phyloP scores from a whole-genome alignment of 2,113 vertebrate genomes.

The Ariopsis seemanni region DNA sequence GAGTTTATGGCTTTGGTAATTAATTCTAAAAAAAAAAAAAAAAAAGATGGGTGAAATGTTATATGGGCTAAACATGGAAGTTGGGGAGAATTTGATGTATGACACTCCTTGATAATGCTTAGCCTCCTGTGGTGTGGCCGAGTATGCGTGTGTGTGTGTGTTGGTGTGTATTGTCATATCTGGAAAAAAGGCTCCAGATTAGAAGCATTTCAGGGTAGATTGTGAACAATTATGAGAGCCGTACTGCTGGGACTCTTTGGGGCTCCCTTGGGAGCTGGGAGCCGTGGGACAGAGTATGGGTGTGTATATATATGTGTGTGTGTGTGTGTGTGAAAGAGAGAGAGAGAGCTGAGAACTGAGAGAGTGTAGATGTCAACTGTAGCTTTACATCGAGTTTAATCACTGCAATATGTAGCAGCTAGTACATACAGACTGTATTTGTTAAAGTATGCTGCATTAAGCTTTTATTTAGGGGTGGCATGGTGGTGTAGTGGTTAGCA shows the following conservation, averaged over 20 bases:
- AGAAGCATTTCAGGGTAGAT: conserved; percentile 62
- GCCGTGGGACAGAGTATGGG: conserved; percentile 29
- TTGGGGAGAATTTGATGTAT: conserved; percentile 34
- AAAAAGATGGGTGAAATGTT: conserved; percentile 15
- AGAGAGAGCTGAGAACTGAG: not conserved
- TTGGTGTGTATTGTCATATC: conserved; percentile 23
- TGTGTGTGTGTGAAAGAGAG: conserved; percentile 26
- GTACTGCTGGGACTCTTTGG: conserved; percentile 51
- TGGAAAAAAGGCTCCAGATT: conserved; percentile 56
- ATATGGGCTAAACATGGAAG: conserved; percentile 17
- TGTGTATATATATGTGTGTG: conserved; percentile 12
- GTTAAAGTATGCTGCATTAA: not conserved
- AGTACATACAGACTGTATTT: not conserved
- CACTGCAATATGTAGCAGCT: not conserved
- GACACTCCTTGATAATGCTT: conserved; percentile 26
- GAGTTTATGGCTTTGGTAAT: conserved; percentile 47
- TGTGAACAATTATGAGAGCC: conserved; percentile 59
- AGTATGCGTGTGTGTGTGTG: not conserved
- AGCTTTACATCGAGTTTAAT: not conserved
- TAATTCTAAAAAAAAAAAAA: conserved; percentile 32
- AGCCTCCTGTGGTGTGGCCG: conserved; percentile 31
- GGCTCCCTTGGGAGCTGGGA: conserved; percentile 35
- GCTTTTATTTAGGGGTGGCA: not conserved
- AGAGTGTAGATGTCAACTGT: conserved; percentile 22
- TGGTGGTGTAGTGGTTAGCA: too few relatives aligned